A percentile compares a stretch with the other conserved stretches of the same genome.
These are phyloP conservation scores for Plumapathes pennacea DNA, from an alignment of 92 coral and sea anemone species.

Conservation along the genomic window DNA sequence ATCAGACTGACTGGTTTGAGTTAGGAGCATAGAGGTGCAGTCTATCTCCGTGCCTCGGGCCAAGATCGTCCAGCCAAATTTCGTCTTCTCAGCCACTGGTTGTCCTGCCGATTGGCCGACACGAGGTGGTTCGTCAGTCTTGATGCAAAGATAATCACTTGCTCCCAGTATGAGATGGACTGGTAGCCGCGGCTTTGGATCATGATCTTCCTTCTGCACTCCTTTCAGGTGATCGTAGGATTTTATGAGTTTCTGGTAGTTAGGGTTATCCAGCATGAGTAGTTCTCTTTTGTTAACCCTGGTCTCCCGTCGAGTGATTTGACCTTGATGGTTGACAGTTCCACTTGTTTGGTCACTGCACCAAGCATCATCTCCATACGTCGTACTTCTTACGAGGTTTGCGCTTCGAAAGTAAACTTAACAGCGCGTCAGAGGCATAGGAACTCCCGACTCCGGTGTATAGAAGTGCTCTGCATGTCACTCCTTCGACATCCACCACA, in stretches of 20 bases:
- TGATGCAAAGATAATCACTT: constrained; percentile 24
- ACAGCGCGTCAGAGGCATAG: constrained; percentile 27
- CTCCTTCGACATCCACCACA: constrained; percentile 32
- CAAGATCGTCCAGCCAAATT: constrained; percentile 21
- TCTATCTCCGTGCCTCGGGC: constrained; percentile 1
- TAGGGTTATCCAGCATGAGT: constrained; percentile 25
- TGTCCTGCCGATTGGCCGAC: constrained; percentile 29
- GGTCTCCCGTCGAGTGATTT: constrained; percentile 5
- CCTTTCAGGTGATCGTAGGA: constrained; percentile 15
- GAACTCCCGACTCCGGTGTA: constrained; percentile 18
- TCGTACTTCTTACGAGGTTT: no score
- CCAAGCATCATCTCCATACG: constrained; percentile 37
- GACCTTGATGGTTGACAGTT: constrained; percentile 16
- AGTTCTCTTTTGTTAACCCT: constrained; percentile 32
- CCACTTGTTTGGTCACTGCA: constrained; percentile 15
- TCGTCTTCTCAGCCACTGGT: constrained; percentile 15
- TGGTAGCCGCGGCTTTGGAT: constrained; percentile 17
- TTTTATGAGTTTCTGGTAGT: constrained; percentile 21
- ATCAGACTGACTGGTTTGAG: background rate
- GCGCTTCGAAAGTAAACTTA: background rate
- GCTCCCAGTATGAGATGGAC: constrained; percentile 27
- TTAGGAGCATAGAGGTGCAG: background rate
- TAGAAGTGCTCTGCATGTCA: constrained; percentile 23
- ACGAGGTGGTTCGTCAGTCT: constrained; percentile 18
- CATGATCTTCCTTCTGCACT: constrained; percentile 17